Conservation (phyloP, 2,113 vertebrate species). For the Panthera tigris region DNA sequence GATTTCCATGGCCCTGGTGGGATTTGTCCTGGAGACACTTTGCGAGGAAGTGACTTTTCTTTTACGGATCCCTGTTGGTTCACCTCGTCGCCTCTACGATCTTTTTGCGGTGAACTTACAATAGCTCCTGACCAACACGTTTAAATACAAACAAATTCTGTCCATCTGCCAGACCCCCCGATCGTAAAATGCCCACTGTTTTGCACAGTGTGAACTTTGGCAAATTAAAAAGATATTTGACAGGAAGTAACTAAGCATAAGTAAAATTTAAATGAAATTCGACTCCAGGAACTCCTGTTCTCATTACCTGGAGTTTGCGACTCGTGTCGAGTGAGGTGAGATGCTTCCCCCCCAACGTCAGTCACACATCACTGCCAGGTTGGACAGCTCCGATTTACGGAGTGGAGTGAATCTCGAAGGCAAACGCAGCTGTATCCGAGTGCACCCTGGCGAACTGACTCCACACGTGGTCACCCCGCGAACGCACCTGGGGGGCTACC, state of each 20-base stretch:
- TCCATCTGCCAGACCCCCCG: fast-evolving
- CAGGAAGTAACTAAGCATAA: background rate
- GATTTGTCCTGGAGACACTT: fast-evolving
- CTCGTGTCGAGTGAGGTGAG: background rate
- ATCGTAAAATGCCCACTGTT: no score
- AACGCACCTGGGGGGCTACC: fast-evolving
- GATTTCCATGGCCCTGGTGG: fast-evolving
- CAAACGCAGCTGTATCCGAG: fast-evolving
- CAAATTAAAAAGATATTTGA: background rate
- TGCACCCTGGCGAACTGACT: fast-evolving
- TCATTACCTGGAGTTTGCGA: fast-evolving
- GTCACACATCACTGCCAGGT: fast-evolving
- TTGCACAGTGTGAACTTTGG: background rate
- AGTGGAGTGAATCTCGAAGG: fast-evolving
- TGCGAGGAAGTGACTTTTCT: background rate
- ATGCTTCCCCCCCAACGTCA: no score
- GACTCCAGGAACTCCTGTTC: background rate
- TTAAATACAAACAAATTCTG: background rate
- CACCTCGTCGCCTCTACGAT: background rate
- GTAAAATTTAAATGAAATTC: no score
- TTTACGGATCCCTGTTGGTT: background rate
- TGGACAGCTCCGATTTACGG: fast-evolving
- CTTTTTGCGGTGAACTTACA: fast-evolving
- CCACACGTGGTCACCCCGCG: fast-evolving
- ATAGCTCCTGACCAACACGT: fast-evolving